Percentiles rank a stretch among this genome's conserved stretches.
These are phyloP conservation scores for Agrotis puta DNA, from an alignment of 2,888 invertebrate genomes.

Conservation along the genomic window DNA sequence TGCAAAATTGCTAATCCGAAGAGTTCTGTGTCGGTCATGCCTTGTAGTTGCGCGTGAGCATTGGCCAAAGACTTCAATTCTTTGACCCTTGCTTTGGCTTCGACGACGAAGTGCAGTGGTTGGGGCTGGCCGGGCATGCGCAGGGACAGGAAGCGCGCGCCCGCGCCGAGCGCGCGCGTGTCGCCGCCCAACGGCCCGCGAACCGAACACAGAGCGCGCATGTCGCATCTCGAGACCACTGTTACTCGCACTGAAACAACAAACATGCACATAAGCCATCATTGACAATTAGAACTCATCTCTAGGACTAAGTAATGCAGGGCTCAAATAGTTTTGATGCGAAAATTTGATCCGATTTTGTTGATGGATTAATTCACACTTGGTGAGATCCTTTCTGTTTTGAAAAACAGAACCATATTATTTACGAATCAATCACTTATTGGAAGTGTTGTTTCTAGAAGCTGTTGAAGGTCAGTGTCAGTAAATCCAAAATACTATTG, in stretches of 20 bases:
- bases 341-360: not conserved
- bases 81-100: conserved; percentile 96
- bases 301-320: not conserved
- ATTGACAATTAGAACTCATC: not conserved
- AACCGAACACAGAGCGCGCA: conserved; percentile 95
- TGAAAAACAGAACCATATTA: not conserved
- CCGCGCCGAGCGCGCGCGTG: conserved; percentile 92
- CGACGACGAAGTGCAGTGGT: conserved; percentile 90
- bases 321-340: not conserved
- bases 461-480: not conserved
- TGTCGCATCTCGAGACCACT: conserved; percentile 92
- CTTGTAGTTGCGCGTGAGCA: conserved; percentile 95
- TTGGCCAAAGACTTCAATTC: conserved; percentile 96
- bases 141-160: conserved; percentile 92
- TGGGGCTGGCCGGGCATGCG: conserved; percentile 91
- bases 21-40: conserved; percentile 96
- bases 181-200: conserved; percentile 96
- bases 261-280: conserved; percentile 10
- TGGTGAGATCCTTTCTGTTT: no score
- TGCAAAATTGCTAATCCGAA: conserved; percentile 96
- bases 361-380: no score
- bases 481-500: not conserved
- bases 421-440: not conserved
- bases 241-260: conserved; percentile 86
- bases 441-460: not conserved